Percentiles rank a stretch among this genome's conserved stretches.
Conservation (phyloP, 2,888 invertebrate genomes). For the Xestia rhomboidea region DNA sequence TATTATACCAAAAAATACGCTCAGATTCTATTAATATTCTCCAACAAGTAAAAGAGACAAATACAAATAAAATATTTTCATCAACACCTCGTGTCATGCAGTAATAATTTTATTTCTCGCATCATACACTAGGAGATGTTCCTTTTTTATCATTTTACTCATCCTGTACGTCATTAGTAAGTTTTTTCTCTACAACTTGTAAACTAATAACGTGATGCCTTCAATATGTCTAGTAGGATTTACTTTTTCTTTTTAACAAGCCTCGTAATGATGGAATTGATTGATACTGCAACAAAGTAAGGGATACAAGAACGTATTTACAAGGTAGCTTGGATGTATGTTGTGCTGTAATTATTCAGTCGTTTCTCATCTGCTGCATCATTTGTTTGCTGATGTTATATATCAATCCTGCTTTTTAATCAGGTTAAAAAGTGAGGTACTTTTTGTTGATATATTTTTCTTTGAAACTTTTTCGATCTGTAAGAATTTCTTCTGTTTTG, state of each 20-base stretch:
- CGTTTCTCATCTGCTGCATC: slow-evolving; percentile 7
- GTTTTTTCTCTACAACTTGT: slow-evolving; percentile 55
- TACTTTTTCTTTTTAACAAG: slow-evolving; percentile 42
- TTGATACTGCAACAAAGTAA: slow-evolving; percentile 39
- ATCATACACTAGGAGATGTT: slow-evolving; percentile 21
- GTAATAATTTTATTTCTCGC: slow-evolving; percentile 35
- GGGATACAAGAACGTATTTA: background rate
- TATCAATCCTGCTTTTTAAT: background rate
- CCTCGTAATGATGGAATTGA: slow-evolving; percentile 39
- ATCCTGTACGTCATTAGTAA: slow-evolving; percentile 54
- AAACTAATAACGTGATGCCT: slow-evolving; percentile 40
- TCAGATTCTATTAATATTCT: background rate
- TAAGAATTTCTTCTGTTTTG: background rate
- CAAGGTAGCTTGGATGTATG: background rate
- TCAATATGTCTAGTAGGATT: slow-evolving; percentile 48
- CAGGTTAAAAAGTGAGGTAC: background rate
- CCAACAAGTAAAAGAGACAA: background rate
- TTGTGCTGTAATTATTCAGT: slow-evolving; percentile 5
- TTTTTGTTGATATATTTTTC: background rate
- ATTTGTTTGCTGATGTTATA: background rate
- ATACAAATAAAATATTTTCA: slow-evolving; percentile 16
- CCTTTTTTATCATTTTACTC: slow-evolving; percentile 45
- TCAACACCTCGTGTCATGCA: slow-evolving; percentile 20
- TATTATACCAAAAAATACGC: background rate
- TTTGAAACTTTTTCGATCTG: background rate